Percentiles rank a stretch among this genome's conserved stretches.
These are phyloP conservation scores for Silurus meridionalis DNA, from an alignment of 2,113 vertebrate genomes.

Conservation along the genomic window DNA sequence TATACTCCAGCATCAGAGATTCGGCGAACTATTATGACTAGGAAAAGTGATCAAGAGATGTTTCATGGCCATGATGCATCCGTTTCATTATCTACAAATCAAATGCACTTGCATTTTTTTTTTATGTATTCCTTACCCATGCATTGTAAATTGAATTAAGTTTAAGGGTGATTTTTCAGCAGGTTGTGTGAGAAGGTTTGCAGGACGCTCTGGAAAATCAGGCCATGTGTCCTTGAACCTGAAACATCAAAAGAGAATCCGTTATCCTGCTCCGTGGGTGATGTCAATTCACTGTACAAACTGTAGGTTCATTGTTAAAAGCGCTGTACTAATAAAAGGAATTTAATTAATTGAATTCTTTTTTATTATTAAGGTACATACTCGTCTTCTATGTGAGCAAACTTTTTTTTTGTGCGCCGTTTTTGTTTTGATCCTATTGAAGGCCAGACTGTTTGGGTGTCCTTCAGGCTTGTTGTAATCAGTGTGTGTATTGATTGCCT, in stretches of 20 bases:
- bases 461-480: constrained; percentile 22
- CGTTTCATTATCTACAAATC: too few relatives aligned
- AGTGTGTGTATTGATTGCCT: not conserved
- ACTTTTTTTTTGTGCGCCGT: too few relatives aligned
- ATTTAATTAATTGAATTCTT: too few relatives aligned
- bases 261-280: not conserved
- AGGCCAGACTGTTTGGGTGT: not conserved
- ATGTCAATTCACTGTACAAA: not conserved
- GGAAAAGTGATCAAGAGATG: too few relatives aligned
- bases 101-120: too few relatives aligned
- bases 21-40: too few relatives aligned
- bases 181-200: not conserved
- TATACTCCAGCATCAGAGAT: not conserved
- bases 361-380: too few relatives aligned
- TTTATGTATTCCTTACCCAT: not conserved
- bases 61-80: too few relatives aligned
- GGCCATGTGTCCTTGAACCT: not conserved
- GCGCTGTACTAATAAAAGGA: too few relatives aligned
- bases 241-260: not conserved
- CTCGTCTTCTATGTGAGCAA: too few relatives aligned
- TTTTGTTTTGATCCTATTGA: not conserved
- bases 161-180: constrained; percentile 45
- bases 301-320: too few relatives aligned
- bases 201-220: not conserved
- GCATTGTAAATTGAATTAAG: constrained; percentile 32